Base-by-base conservation (phyloP, 2,888 invertebrate species). In the Ormyrus labotus region DNA sequence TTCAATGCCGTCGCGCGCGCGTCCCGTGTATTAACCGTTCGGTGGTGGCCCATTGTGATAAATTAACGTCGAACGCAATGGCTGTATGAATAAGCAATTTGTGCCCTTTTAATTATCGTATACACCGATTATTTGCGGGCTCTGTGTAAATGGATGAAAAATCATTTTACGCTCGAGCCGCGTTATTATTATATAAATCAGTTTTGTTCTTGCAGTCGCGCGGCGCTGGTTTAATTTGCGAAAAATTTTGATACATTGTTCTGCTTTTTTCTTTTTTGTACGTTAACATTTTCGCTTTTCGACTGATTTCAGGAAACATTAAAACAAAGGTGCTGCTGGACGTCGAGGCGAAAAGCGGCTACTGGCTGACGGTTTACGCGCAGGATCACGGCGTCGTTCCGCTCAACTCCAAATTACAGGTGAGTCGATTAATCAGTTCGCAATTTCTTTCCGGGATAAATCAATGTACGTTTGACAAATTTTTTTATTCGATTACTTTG, bases 361-460 rank as follows among this genome's bases (percentile, higher is more conserved):
- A 98, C 92, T 99, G 99, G 99, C 92, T 99, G 83, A 98, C 97
- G 8, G 94, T 98, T 75, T 96, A 96, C 90, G 98, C 98, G 5
- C 96, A 97, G 89, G 99, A 99, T 92, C 95, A 96, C 85, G 98
- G 96, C 0, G 95, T 96, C 19, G 96, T 97, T 48, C 97, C 98
- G 2, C 92, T 96, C 11, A 95, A 95, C 88, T 94, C 96, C 58
- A 95, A 96, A 88, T 93, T 97, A 11, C 96, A 98, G 93, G 96
- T 96, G 89, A 91, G 91, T 86, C 63, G 57, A 4, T 34, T 4
- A 34, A 34, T 34, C 34, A 34, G 3, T 34, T 34, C 34, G 4
- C 34, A 34, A 34, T 4, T 34, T 34, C 0, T 34, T 34, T 34
- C 34, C 34, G 34, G 3, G 34, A 34, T 34, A 34, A 34, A 34